phyloP scores from a whole-genome alignment of 2,113 vertebrate species.

The Mustela lutreola region DNA sequence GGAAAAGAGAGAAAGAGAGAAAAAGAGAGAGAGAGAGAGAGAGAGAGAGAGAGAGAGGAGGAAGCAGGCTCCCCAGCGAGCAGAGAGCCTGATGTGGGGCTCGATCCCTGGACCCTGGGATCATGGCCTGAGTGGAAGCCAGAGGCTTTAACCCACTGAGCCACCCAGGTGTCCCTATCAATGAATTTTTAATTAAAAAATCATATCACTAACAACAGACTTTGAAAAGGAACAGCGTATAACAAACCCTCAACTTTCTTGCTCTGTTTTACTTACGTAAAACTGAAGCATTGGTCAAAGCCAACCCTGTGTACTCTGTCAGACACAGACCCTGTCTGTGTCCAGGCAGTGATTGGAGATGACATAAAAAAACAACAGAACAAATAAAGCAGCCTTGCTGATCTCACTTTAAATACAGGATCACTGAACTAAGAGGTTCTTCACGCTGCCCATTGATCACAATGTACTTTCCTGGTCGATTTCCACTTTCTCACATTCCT shows the following conservation, averaged over 20 bases:
- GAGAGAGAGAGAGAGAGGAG: too few relatives aligned
- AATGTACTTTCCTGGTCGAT: background rate
- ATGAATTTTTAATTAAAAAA: background rate
- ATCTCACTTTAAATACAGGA: background rate
- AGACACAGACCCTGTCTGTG: too few relatives aligned
- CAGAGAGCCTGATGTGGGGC: too few relatives aligned
- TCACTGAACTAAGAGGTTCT: background rate
- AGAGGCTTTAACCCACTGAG: too few relatives aligned
- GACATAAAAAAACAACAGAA: background rate
- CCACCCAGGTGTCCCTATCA: background rate
- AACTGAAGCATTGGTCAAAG: background rate
- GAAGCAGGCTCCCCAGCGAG: too few relatives aligned
- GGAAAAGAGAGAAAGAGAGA: too few relatives aligned
- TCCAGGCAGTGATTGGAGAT: background rate
- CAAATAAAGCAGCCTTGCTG: background rate
- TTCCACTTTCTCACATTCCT: background rate
- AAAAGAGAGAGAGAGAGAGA: too few relatives aligned
- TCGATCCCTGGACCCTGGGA: too few relatives aligned
- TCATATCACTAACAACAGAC: background rate
- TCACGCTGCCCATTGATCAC: background rate
- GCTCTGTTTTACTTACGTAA: background rate
- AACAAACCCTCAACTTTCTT: background rate
- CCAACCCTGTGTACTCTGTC: background rate
- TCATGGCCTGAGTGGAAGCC: too few relatives aligned
- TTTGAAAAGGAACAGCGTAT: background rate